These are phyloP conservation scores for Hyles lineata DNA, from an alignment of 2,888 invertebrate genomes.

Conservation along the genomic window DNA sequence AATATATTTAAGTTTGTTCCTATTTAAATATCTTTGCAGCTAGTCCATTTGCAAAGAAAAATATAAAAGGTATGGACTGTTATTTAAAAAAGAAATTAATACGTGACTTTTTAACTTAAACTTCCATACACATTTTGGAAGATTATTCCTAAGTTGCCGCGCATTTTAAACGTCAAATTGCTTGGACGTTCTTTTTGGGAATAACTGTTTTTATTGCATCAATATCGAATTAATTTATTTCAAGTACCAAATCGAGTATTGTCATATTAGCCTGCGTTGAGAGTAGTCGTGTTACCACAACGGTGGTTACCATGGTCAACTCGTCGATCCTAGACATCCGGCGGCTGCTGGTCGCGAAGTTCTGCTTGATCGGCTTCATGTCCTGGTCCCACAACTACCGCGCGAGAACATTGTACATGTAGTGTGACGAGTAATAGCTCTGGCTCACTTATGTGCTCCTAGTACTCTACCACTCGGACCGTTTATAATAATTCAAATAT, in stretches of 20 bases:
- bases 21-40: too few species aligned
- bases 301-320: slow-evolving; percentile 89
- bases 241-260: neutral
- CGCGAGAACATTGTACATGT: slow-evolving; percentile 60
- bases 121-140: too few species aligned
- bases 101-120: too few species aligned
- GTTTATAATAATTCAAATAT: too few species aligned
- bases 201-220: too few species aligned
- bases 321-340: slow-evolving; percentile 93
- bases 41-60: too few species aligned
- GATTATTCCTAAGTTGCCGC: too few species aligned
- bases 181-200: too few species aligned
- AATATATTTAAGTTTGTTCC: neutral
- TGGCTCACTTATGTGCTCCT: slow-evolving; percentile 45
- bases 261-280: slow-evolving; percentile 9
- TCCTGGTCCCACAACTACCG: slow-evolving; percentile 94
- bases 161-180: too few species aligned
- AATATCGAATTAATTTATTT: too few species aligned
- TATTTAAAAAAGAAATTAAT: too few species aligned
- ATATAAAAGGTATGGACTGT: too few species aligned
- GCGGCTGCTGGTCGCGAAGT: slow-evolving; percentile 90
- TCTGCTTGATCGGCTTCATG: slow-evolving; percentile 93
- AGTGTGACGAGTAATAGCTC: slow-evolving; percentile 49
- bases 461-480: slow-evolving; percentile 31
- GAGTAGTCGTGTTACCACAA: slow-evolving; percentile 19